Evolutionary conservation across 92 coral and sea anemone species (phyloP).

Genomic region (Heliopora coerulea): DNA sequence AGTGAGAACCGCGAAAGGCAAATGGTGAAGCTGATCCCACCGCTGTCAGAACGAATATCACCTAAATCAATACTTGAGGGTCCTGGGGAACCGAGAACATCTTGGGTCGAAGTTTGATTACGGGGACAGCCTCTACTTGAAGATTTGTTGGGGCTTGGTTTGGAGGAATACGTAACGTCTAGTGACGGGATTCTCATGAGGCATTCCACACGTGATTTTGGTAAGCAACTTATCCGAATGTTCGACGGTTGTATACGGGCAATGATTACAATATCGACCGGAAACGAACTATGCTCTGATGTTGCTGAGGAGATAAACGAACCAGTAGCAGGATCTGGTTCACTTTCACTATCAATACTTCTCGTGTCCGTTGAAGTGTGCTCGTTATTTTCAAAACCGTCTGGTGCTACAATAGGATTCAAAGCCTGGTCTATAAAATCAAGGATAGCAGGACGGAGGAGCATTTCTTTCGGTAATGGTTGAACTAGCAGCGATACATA

Average conservation of each 20-base stretch:
- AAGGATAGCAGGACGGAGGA: slow-evolving; percentile 81
- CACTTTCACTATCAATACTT: slow-evolving; percentile 75
- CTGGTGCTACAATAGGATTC: slow-evolving; percentile 83
- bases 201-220: slow-evolving; percentile 95
- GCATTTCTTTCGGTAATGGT: slow-evolving; percentile 94
- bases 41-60: slow-evolving; percentile 64
- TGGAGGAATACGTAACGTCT: slow-evolving; percentile 90
- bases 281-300: slow-evolving; percentile 92
- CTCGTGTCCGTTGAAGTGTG: slow-evolving; percentile 57
- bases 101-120: slow-evolving; percentile 42
- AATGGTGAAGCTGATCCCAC: slow-evolving; percentile 94
- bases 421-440: slow-evolving; percentile 91
- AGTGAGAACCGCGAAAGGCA: slow-evolving; percentile 94
- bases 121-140: slow-evolving; percentile 27
- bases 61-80: slow-evolving; percentile 48
- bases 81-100: slow-evolving; percentile 42
- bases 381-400: slow-evolving; percentile 57
- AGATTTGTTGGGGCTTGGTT: slow-evolving; percentile 85
- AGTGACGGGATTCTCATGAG: slow-evolving; percentile 93
- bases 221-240: slow-evolving; percentile 90
- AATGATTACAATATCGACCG: slow-evolving; percentile 94
- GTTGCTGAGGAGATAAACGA: slow-evolving; percentile 91
- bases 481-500: slow-evolving; percentile 88
- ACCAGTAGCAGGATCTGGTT: slow-evolving; percentile 66
- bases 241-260: slow-evolving; percentile 93